These are phyloP conservation scores for Lamprologus tigripictilis DNA, from an alignment of 2,113 vertebrate genomes.

Conservation along the genomic window DNA sequence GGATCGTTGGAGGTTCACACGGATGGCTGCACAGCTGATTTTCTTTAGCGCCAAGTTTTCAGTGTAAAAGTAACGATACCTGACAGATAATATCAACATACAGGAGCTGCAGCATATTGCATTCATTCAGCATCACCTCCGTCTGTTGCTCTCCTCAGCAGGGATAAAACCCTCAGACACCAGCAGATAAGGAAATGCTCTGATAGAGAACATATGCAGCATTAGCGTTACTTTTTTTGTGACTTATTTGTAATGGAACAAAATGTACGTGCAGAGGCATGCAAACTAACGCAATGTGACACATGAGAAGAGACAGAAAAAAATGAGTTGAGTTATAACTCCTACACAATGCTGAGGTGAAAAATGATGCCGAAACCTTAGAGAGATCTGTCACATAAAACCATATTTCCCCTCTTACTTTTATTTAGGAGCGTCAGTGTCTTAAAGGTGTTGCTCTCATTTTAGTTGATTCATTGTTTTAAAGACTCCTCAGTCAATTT, in stretches of 20 bases:
- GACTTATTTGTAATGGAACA: neutral
- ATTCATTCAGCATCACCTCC: neutral
- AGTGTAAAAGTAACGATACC: slow-evolving; percentile 7
- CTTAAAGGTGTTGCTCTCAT: neutral
- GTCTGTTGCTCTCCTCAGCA: neutral
- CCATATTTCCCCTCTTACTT: neutral
- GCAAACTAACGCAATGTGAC: neutral
- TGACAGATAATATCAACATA: slow-evolving; percentile 26
- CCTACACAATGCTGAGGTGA: neutral
- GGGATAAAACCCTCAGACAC: neutral
- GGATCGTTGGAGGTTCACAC: neutral
- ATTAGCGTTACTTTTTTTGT: neutral
- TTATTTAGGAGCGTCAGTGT: neutral
- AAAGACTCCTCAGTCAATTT: neutral
- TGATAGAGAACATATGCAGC: neutral
- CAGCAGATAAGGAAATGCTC: neutral
- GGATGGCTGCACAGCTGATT: neutral
- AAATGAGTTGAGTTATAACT: neutral
- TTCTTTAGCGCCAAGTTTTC: neutral
- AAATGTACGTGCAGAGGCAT: neutral
- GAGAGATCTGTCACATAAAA: neutral
- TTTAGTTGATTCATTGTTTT: neutral
- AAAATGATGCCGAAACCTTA: neutral
- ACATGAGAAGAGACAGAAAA: neutral
- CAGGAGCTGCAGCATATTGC: slow-evolving; percentile 1